Evolutionary conservation across 2,888 invertebrate species (phyloP), one percentile per base, ranked within the genome.

Genomic region (Tetragonisca angustula): DNA sequence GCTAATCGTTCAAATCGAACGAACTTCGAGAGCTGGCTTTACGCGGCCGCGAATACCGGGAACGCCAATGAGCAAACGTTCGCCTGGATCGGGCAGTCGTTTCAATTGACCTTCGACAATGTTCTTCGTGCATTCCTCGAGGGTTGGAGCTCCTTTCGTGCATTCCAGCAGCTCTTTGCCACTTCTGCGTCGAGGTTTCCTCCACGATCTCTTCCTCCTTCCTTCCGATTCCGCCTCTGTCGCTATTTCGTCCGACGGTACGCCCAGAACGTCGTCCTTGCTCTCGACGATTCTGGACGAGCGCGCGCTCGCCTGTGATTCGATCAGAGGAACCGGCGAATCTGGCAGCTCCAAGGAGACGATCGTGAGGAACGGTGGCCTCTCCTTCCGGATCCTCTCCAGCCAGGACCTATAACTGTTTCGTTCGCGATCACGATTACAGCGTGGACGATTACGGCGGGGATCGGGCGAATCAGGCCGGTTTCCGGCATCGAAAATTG

Each of bases 291-390:
- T 79, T 72, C 87, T 88, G 56, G 85, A 87, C 19, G 43, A 43
- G 43, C 92, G 91, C 0, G 90, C 90, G 65, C 90, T 92, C 17
- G 91, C 90, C 78, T 92, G 93, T 0, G 91, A 93, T 27, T 94
- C 93, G 83, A 94, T 92, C 86, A 94, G 77, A 17, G 94, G 94
- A 61, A 94, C 90, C 65, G 94, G 91, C 61, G 91, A 93, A 64
- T 94, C 93, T 49, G 94, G 94, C 62, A 94, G 90, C 78, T 94
- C 91, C 75, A 94, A 78, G 4, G 94, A 94, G 62, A 92, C 93
- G 81, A 94, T 92, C 77, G 94, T 94, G 74, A 94, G 86, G 81
- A 92, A 91, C 9, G 94, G 91, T 15, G 92, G 93, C 13, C 89
- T 90, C 70, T 94, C 93, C 27, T 91, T 92, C 67, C 91, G 91